Evolutionary conservation across 2,797 vertebrate species (phyloP).

Genomic region (Loris lydekkerianus): DNA sequence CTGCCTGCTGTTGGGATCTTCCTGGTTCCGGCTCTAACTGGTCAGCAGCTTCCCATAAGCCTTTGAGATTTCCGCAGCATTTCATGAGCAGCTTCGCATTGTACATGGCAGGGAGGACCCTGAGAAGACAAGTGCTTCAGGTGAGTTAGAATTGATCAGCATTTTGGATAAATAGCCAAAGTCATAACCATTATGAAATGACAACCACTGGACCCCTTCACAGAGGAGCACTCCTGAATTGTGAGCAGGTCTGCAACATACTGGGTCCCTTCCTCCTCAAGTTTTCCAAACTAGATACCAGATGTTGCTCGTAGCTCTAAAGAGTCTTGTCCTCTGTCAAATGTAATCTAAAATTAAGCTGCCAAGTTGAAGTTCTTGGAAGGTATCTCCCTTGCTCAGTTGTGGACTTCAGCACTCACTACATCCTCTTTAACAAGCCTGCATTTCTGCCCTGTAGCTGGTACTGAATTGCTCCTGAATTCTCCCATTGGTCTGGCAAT

Average conservation of each 20-base stretch:
- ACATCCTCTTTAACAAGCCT: conserved; percentile 98
- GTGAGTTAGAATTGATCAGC: conserved; percentile 97
- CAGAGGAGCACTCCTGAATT: conserved; percentile 99
- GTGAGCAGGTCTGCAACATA: conserved; percentile 98
- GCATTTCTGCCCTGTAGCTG: conserved; percentile 97
- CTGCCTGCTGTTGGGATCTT: conserved; percentile 98
- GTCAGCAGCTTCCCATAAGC: conserved; percentile 98
- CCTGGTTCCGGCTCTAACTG: conserved; percentile 98
- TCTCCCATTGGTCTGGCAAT: conserved; percentile 99
- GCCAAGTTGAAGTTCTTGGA: conserved; percentile 98
- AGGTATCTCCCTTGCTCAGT: conserved; percentile 98
- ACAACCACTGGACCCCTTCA: conserved; percentile 88
- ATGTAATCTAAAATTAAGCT: conserved; percentile 99
- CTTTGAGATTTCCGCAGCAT: conserved; percentile 99
- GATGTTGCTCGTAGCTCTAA: conserved; percentile 98
- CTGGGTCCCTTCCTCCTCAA: conserved; percentile 98
- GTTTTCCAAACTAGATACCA: conserved; percentile 99
- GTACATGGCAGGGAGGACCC: conserved; percentile 98
- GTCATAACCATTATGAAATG: too few relatives aligned
- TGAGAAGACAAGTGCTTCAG: conserved; percentile 99
- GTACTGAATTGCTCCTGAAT: conserved; percentile 98
- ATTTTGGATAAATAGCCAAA: conserved; percentile 71
- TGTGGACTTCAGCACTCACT: conserved; percentile 98
- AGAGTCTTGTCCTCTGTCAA: conserved; percentile 99
- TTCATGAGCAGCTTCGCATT: conserved; percentile 99